phyloP scores from a whole-genome alignment of 2,888 invertebrate species.

The Lagria hirta region DNA sequence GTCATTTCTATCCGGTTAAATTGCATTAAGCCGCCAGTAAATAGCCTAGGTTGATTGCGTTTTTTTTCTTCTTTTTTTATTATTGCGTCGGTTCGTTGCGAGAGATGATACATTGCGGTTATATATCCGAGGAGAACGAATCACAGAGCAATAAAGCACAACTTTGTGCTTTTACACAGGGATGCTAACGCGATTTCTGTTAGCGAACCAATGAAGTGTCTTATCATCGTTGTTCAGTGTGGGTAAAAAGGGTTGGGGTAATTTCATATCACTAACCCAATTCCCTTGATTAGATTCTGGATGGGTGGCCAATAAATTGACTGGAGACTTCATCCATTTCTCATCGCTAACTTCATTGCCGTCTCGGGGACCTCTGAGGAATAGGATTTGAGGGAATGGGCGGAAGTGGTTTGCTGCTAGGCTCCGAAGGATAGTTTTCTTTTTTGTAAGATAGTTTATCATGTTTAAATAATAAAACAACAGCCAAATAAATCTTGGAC shows the following conservation, averaged over 20 bases:
- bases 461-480: too few relatives aligned
- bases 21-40: constrained; percentile 11
- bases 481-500: too few relatives aligned
- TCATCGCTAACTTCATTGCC: constrained; percentile 54
- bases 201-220: constrained; percentile 50
- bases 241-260: constrained; percentile 46
- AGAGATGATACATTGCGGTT: constrained; percentile 18
- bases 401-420: constrained; percentile 47
- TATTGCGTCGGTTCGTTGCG: constrained; percentile 20
- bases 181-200: constrained; percentile 49
- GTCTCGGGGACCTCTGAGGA: constrained; percentile 47
- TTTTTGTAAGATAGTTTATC: too few relatives aligned
- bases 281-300: constrained; percentile 55
- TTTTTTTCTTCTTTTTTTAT: too few relatives aligned
- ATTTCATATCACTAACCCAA: constrained; percentile 55
- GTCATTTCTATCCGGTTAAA: constrained; percentile 6
- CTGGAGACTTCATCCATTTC: constrained; percentile 53
- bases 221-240: constrained; percentile 53
- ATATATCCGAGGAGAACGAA: constrained; percentile 30
- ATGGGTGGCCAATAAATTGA: constrained; percentile 55
- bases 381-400: constrained; percentile 51
- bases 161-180: constrained; percentile 38
- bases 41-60: constrained; percentile 42
- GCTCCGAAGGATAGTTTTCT: too few relatives aligned
- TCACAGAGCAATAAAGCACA: constrained; percentile 37